phyloP scores from a whole-genome alignment of 2,888 invertebrate genomes.

The Drosophila stalkeri region DNA sequence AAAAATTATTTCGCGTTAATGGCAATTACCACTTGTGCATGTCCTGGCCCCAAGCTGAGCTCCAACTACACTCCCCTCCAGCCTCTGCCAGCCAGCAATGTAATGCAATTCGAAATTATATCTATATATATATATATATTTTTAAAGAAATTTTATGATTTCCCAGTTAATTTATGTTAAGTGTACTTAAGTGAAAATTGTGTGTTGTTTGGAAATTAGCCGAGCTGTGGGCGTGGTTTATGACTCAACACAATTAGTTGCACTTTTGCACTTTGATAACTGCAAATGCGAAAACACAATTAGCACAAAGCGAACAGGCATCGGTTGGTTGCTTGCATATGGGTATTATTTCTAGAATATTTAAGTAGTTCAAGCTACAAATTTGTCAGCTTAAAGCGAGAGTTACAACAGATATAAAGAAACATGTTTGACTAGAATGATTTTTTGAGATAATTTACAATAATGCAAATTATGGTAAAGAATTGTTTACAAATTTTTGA shows the following conservation, averaged over 20 bases:
- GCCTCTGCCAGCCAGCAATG: slow-evolving; percentile 19
- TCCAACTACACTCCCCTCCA: not conserved
- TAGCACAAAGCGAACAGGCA: slow-evolving; percentile 11
- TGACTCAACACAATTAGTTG: slow-evolving; percentile 56
- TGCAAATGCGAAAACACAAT: slow-evolving; percentile 43
- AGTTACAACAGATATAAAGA: no score
- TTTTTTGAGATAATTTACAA: no score
- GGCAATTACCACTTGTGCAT: slow-evolving; percentile 78
- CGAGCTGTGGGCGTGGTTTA: slow-evolving; percentile 58
- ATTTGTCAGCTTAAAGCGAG: not conserved
- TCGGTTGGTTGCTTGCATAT: not conserved
- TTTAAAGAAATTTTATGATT: slow-evolving; percentile 75
- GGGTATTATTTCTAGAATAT: not conserved
- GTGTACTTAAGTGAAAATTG: slow-evolving; percentile 78
- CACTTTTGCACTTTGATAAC: slow-evolving; percentile 60
- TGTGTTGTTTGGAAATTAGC: slow-evolving; percentile 66
- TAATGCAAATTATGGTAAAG: no score
- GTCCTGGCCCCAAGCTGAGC: slow-evolving; percentile 26
- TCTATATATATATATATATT: slow-evolving; percentile 47
- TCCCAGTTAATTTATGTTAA: slow-evolving; percentile 76
- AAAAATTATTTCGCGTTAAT: slow-evolving; percentile 81
- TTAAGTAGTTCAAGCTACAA: not conserved
- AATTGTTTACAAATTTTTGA: no score
- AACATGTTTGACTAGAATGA: no score
- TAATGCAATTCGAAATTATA: slow-evolving; percentile 67